Evolutionary conservation across 1,140 invertebrate genomes (phyloP), one percentile per base, ranked within the genome.

Genomic region (Lamellibrachia luymesi): DNA sequence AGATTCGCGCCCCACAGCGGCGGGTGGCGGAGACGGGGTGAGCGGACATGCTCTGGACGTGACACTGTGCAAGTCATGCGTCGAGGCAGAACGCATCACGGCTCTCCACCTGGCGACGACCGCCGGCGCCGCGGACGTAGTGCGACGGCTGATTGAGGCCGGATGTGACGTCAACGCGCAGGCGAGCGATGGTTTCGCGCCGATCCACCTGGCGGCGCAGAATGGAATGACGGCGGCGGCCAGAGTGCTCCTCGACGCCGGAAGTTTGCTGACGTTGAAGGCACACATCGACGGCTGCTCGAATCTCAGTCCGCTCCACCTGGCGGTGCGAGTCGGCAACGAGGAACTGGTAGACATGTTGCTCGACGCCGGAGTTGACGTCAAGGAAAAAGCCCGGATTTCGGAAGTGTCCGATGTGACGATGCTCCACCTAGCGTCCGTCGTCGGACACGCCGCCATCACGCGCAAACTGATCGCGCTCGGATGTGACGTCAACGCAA

Each of bases 151-250:
- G 7, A 89, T 93, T n/a, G 91, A 96, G 92, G 95, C 96, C 94
- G 98, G 99, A 95, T 51, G 90, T 25, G 92, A 90, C 50, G 90
- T 95, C 4, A 95, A 96, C 93, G 95, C 95, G 89, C 94, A 95
- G 51, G 96, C 96, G 92, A 96, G 95, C 94, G 96, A 99, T 96
- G 98, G 99, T 97, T 99, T 99, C 97, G 99, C 99, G 5, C 98
- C 99, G 6, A 96, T 99, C 89, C 99, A 99, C 97, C 97, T 99
- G 94, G 99, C 99, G 91, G 99, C 99, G 49, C 97, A 99, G 95
- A 99, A 99, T 94, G 99, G 99, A 96, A 97, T 99, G 97, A 99
- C 98, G 91, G 99, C 99, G 96, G 99, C 99, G 95, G 99, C 99
- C 94, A 97, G 99, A 94, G 99, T 99, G 95, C 97, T 99, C 38